Evolutionary conservation across 2,113 vertebrate genomes (phyloP).

Genomic region (Trachemys scripta): DNA sequence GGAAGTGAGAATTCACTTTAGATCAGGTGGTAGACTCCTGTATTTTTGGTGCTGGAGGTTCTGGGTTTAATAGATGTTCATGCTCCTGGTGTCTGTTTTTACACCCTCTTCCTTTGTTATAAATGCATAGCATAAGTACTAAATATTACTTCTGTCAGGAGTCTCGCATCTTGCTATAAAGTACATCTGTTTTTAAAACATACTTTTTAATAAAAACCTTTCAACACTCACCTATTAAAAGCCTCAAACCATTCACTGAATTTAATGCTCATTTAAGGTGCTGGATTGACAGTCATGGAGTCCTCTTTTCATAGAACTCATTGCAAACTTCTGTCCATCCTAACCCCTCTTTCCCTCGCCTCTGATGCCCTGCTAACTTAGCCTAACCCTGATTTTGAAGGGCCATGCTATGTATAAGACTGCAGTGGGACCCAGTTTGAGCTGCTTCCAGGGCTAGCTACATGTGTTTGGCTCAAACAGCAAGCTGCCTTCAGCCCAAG

Average conservation of each 20-base stretch:
- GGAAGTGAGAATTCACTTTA: not conserved
- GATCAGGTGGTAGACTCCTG: not conserved
- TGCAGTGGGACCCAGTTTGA: not conserved
- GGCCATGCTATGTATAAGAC: not conserved
- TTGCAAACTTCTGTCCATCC: not conserved
- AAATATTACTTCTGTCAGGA: not conserved
- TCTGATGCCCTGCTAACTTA: not conserved
- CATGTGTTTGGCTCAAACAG: constrained; percentile 43
- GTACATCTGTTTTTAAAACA: not conserved
- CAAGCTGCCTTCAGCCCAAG: constrained; percentile 1
- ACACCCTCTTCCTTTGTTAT: not conserved
- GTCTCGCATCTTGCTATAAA: not conserved
- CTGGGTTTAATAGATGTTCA: not conserved
- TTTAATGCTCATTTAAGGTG: not conserved
- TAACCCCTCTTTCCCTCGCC: not conserved
- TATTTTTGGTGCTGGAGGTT: not conserved
- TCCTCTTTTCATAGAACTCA: not conserved
- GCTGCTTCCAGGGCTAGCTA: constrained; percentile 55
- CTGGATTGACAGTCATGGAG: not conserved
- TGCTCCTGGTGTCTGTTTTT: not conserved
- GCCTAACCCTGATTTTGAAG: not conserved
- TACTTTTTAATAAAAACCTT: not conserved
- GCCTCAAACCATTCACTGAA: not conserved
- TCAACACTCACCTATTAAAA: not conserved
- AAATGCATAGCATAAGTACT: not conserved